Evolutionary conservation across 2,888 invertebrate species (phyloP).

Genomic region (Xestia xanthographa): DNA sequence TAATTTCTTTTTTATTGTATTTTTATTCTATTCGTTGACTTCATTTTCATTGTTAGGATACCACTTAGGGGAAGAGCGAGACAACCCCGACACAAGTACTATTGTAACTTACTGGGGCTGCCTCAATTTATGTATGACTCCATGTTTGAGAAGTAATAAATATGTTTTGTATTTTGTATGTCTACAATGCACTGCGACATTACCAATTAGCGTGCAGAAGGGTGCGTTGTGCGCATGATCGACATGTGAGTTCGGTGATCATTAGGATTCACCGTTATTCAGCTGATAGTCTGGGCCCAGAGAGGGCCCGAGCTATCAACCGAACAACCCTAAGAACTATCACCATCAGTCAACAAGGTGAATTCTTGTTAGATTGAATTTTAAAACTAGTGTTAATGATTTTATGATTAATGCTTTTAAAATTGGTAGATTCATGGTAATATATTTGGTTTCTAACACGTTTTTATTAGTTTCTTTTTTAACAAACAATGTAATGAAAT

Average conservation of each 20-base stretch:
- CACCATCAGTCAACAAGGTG: neutral
- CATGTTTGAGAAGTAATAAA: too few species aligned
- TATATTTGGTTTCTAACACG: too few species aligned
- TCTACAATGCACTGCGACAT: neutral
- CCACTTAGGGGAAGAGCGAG: too few species aligned
- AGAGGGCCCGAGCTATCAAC: constrained; percentile 6
- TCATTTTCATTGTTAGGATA: too few species aligned
- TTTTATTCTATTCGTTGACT: too few species aligned
- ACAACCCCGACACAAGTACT: too few species aligned
- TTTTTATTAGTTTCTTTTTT: too few species aligned
- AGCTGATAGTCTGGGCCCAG: neutral
- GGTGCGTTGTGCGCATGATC: constrained; percentile 8
- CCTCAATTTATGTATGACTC: too few species aligned
- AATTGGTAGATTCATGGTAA: neutral
- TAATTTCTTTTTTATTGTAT: too few species aligned
- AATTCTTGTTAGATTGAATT: neutral
- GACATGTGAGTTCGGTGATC: neutral
- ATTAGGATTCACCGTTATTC: constrained; percentile 3
- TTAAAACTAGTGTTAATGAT: neutral
- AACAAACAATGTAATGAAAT: too few species aligned
- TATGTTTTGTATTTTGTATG: too few species aligned
- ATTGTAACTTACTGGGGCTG: too few species aligned
- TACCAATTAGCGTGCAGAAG: neutral
- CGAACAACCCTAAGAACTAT: neutral
- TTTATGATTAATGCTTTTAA: neutral